phyloP scores from a whole-genome alignment of 2,888 invertebrate species.

The Machimus atricapillus region DNA sequence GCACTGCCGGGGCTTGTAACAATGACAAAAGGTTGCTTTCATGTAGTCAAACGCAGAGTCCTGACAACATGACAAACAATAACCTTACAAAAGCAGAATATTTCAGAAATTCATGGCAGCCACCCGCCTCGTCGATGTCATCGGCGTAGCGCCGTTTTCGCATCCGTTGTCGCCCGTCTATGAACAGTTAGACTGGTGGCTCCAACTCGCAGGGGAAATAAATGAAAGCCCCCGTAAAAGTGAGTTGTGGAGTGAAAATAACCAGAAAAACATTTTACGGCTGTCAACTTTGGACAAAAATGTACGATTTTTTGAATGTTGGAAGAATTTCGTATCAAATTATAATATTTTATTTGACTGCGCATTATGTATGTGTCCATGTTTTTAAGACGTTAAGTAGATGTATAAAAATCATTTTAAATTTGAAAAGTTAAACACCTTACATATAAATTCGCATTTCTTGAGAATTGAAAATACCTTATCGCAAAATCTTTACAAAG shows the following conservation, averaged over 20 bases:
- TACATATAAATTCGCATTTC: not conserved
- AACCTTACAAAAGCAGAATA: conserved; percentile 17
- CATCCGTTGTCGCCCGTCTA: not conserved
- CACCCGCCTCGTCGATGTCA: not conserved
- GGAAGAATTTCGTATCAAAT: not conserved
- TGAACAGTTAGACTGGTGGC: not conserved
- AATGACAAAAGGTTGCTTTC: conserved; percentile 1
- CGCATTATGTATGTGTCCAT: not conserved
- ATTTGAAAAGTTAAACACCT: not conserved
- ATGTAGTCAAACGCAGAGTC: conserved; percentile 10
- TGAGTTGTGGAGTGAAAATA: conserved; percentile 23
- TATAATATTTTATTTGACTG: not conserved
- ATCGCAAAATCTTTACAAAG: too few relatives aligned
- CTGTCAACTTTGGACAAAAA: conserved; percentile 22
- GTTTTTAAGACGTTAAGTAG: not conserved
- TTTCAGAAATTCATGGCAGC: not conserved
- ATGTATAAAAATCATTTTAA: not conserved
- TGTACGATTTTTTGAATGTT: not conserved
- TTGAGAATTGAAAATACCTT: not conserved
- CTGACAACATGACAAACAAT: conserved; percentile 24
- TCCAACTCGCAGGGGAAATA: conserved; percentile 6
- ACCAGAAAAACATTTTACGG: conserved; percentile 20
- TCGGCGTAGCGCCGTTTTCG: not conserved
- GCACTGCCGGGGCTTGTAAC: not conserved
- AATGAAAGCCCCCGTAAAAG: not conserved